Conservation (phyloP, 2,113 vertebrate species). For the Strix uralensis region DNA sequence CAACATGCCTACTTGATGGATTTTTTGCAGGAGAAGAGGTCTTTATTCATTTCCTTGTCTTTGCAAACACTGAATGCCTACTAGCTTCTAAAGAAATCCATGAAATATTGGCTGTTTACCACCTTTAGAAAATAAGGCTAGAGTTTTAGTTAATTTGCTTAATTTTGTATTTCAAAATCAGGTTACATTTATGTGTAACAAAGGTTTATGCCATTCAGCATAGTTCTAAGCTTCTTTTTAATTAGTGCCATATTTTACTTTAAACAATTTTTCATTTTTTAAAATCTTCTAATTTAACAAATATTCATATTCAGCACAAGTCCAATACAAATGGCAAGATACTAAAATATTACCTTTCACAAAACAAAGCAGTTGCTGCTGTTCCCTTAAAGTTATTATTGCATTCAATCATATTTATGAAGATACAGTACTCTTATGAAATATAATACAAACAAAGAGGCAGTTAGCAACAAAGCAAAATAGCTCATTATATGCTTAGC, state of each 20-base stretch:
- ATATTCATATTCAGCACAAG: not conserved
- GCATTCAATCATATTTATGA: slow-evolving; percentile 72
- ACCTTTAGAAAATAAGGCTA: not conserved
- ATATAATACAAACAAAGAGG: slow-evolving; percentile 53
- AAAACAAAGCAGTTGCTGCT: slow-evolving; percentile 43
- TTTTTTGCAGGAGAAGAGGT: not conserved
- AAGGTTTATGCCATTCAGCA: not conserved
- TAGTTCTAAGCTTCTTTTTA: not conserved
- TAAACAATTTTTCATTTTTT: not conserved
- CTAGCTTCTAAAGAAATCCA: not conserved
- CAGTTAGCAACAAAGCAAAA: slow-evolving; percentile 68
- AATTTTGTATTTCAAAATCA: not conserved
- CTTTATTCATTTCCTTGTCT: not conserved
- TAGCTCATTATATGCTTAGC: slow-evolving; percentile 60
- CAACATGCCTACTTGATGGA: not conserved
- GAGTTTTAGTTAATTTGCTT: not conserved
- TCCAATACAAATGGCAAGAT: not conserved
- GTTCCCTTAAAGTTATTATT: slow-evolving; percentile 64
- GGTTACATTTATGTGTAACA: not conserved
- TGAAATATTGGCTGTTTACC: not conserved
- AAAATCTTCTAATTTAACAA: not conserved
- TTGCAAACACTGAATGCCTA: not conserved
- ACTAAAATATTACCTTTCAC: not conserved
- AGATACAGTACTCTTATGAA: slow-evolving; percentile 42
- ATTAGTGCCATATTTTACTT: slow-evolving; percentile 11